These are phyloP conservation scores for Xestobium rufovillosum DNA, from an alignment of 2,888 invertebrate species.

Conservation along the genomic window DNA sequence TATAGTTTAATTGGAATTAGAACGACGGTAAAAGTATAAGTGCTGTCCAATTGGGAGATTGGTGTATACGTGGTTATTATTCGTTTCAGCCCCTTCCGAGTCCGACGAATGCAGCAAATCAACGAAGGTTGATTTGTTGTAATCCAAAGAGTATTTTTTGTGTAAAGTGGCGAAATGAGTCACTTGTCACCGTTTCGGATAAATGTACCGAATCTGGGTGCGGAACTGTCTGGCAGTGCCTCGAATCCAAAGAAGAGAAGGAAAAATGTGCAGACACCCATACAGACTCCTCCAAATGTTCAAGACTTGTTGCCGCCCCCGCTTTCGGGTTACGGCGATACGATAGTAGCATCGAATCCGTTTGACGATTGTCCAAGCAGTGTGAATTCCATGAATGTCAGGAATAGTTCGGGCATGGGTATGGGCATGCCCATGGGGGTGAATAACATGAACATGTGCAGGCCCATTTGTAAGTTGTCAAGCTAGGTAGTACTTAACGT, in stretches of 20 bases:
- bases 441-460: conserved; percentile 48
- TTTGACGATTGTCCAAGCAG: conserved; percentile 80
- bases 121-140: too few relatives aligned
- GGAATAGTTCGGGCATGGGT: conserved; percentile 32
- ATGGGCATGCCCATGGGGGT: conserved; percentile 53
- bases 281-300: conserved; percentile 61
- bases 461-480: conserved; percentile 52
- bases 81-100: too few relatives aligned
- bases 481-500: too few relatives aligned
- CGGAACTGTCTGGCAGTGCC: conserved; percentile 61
- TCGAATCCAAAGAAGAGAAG: conserved; percentile 84
- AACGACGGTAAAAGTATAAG: too few relatives aligned
- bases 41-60: too few relatives aligned
- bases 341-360: conserved; percentile 89
- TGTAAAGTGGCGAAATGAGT: too few relatives aligned
- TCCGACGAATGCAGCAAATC: too few relatives aligned
- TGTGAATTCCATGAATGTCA: conserved; percentile 38
- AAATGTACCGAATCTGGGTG: conserved; percentile 39
- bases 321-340: conserved; percentile 84
- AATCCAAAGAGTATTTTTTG: too few relatives aligned
- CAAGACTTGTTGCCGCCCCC: conserved; percentile 78
- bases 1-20: too few relatives aligned
- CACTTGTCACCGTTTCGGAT: conserved; percentile 2
- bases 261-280: conserved; percentile 63
- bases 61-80: too few relatives aligned